Evolutionary conservation across 2,113 vertebrate species (phyloP).

Genomic region (Cebus imitator): DNA sequence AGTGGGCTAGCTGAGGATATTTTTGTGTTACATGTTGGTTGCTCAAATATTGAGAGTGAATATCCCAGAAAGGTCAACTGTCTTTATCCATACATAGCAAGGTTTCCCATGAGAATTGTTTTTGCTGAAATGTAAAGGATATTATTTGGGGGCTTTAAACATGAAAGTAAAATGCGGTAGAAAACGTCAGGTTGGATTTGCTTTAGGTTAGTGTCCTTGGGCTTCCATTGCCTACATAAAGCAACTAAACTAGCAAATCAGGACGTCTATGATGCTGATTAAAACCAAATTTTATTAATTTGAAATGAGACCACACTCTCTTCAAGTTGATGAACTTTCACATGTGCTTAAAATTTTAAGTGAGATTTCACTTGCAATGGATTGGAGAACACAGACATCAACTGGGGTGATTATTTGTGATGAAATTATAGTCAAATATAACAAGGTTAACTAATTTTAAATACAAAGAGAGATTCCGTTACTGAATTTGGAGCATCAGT

Average conservation of each 20-base stretch:
- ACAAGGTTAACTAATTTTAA: conserved; percentile 68
- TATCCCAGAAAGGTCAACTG: conserved; percentile 46
- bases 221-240: conserved; percentile 8
- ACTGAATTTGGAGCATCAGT: conserved; percentile 70
- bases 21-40: not conserved
- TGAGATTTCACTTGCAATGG: conserved; percentile 77
- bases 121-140: conserved; percentile 48
- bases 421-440: conserved; percentile 77
- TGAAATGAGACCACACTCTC: conserved; percentile 65
- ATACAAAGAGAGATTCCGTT: conserved; percentile 73
- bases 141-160: conserved; percentile 52
- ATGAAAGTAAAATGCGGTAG: not conserved
- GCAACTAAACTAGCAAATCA: conserved; percentile 25
- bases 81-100: not conserved
- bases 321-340: conserved; percentile 77
- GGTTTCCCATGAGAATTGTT: conserved; percentile 40
- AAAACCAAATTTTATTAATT: conserved; percentile 73
- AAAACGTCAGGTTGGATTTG: conserved; percentile 29
- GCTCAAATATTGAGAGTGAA: conserved; percentile 41
- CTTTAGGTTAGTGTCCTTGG: conserved; percentile 7
- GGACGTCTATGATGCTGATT: conserved; percentile 48
- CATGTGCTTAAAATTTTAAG: conserved; percentile 77
- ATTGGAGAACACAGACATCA: conserved; percentile 76
- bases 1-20: too few species aligned
- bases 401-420: conserved; percentile 74